These are phyloP conservation scores for Stegostoma tigrinum DNA, from an alignment of 2,113 vertebrate species.

Conservation along the genomic window DNA sequence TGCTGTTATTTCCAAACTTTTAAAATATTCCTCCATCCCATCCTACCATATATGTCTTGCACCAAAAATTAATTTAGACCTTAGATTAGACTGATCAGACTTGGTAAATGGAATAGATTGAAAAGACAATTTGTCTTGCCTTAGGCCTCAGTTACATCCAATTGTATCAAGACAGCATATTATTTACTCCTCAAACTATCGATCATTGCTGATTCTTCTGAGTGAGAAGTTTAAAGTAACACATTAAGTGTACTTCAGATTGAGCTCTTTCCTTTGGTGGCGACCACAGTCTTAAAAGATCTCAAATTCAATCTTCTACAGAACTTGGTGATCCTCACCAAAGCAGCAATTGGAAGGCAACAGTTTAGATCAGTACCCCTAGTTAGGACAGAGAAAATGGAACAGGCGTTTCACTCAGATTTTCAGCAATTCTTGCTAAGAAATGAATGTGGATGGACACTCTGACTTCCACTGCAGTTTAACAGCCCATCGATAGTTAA, in stretches of 20 bases:
- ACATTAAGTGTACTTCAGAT: background rate
- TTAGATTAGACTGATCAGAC: background rate
- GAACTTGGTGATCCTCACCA: background rate
- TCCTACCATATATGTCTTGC: background rate
- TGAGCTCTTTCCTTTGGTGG: background rate
- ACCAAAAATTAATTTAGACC: background rate
- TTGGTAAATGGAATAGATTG: background rate
- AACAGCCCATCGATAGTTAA: background rate
- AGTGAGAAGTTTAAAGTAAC: background rate
- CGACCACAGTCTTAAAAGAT: background rate
- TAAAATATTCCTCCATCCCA: background rate
- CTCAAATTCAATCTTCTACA: background rate
- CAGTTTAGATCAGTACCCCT: background rate
- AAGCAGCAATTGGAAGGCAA: background rate
- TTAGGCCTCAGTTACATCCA: background rate
- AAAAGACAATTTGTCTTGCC: background rate
- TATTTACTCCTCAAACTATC: background rate
- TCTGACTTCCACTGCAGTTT: background rate
- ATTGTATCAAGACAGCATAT: background rate
- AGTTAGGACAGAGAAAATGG: background rate
- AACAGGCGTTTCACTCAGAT: background rate
- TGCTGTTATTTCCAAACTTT: background rate
- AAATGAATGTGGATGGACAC: background rate
- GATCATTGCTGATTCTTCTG: background rate
- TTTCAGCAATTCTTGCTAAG: background rate